Base-by-base conservation (phyloP, 2,797 vertebrate genomes). In the Mastacembelus armatus region DNA sequence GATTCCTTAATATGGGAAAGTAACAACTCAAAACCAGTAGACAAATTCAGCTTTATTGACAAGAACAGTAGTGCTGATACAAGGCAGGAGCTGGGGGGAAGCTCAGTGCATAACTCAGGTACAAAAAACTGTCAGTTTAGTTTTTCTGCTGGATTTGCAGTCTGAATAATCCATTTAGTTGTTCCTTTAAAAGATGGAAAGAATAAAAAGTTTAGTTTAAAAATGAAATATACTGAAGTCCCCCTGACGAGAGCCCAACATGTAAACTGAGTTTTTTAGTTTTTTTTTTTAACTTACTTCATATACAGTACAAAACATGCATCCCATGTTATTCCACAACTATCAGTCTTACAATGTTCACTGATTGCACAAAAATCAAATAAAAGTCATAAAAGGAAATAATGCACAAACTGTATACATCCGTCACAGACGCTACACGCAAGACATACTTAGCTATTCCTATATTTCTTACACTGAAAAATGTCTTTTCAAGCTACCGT, bases 281-380 rank as follows among this genome's bases (percentile, higher is more conserved):
- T 47, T n/a, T 16, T 3, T 11, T 50, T 44, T 58, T 49, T 22
- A 70, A 71, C 38, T 70, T 57, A 84, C 59, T 79, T 89, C 62
- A 88, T 89, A 83, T 85, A 87, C 71, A 88, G 88, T 92, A 92
- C 83, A 92, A 91, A 90, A 91, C 91, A 91, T 92, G 91, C 91
- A 88, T 85, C 71, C 88, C 85, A 85, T 85, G 78, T 81, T 88
- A 85, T 74, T 89, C 67, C 84, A 90, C 78, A 83, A 78, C 79
- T 74, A 78, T 85, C 89, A 82, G 81, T 86, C 89, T 89, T 78
- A 92, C 80, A 84, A 66, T 84, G 79, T 88, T 87, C 83, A 89
- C 58, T 3, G 49, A 89, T 77, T 88, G 81, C 85, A 90, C 88
- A 80, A 86, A 90, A 82, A 79, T 42, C 77, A 85, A 78, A 49